Evolutionary conservation across 2,113 vertebrate genomes (phyloP).

Genomic region (Cebus imitator): DNA sequence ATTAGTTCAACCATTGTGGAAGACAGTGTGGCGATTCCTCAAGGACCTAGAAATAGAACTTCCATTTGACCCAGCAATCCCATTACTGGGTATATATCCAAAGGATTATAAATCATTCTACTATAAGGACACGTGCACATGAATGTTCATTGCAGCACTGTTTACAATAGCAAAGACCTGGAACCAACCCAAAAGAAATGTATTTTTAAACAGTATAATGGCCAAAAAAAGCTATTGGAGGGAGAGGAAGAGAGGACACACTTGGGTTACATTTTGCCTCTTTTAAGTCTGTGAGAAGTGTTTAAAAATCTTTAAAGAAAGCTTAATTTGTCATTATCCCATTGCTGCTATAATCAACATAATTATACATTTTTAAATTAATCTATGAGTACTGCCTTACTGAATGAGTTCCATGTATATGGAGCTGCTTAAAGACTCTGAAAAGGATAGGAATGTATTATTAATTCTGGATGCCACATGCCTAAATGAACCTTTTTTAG

Average conservation of each 20-base stretch:
- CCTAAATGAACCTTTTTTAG: background rate
- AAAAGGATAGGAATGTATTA: background rate
- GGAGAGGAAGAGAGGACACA: background rate
- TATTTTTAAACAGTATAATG: slow-evolving; percentile 27
- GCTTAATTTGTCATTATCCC: slow-evolving; percentile 15
- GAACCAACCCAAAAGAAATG: background rate
- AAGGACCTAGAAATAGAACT: too few species aligned
- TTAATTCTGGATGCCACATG: background rate
- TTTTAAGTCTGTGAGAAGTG: background rate
- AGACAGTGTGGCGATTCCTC: too few species aligned
- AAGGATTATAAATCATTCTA: too few species aligned
- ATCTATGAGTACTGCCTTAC: background rate
- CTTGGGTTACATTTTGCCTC: background rate
- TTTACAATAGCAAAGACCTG: too few species aligned
- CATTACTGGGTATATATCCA: too few species aligned
- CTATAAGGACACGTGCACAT: too few species aligned
- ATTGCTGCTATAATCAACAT: slow-evolving; percentile 1
- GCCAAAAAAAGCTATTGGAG: background rate
- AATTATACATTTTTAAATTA: slow-evolving; percentile 20
- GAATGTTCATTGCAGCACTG: too few species aligned
- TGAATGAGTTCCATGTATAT: background rate
- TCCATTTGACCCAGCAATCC: too few species aligned
- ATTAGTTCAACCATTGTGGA: too few species aligned
- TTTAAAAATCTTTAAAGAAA: slow-evolving; percentile 38
- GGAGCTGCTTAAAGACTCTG: background rate